Evolutionary conservation across 2,888 invertebrate genomes (phyloP).

Genomic region (Tridacna gigas): DNA sequence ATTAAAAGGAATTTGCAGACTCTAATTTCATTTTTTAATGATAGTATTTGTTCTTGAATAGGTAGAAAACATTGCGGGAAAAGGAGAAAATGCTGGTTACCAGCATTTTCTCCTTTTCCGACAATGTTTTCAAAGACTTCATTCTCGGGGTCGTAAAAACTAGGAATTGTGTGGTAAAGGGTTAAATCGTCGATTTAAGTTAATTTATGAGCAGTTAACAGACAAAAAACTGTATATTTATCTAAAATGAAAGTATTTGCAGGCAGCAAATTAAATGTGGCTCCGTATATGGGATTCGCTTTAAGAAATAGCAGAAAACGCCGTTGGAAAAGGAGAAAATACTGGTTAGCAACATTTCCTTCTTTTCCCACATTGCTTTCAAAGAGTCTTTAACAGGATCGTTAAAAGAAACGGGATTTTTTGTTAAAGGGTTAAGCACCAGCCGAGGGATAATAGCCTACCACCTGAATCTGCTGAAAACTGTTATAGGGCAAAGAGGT

Average conservation of each 20-base stretch:
- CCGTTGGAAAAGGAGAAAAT: no score
- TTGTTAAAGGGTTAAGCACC: no score
- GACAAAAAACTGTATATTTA: background rate
- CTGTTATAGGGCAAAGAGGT: no score
- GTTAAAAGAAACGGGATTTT: no score
- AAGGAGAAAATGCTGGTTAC: conserved; percentile 1
- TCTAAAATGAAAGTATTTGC: background rate
- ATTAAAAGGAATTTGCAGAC: background rate
- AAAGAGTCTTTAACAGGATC: no score
- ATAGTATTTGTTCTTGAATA: background rate
- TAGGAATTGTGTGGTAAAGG: background rate
- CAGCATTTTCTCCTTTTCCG: background rate
- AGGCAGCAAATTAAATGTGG: background rate
- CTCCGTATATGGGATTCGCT: background rate
- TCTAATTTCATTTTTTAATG: background rate
- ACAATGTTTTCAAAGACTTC: background rate
- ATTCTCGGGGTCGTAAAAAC: background rate
- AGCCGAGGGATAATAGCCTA: no score
- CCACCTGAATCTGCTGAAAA: no score
- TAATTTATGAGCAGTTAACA: no score
- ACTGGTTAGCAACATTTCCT: no score
- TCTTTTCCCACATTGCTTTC: no score
- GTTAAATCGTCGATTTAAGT: no score
- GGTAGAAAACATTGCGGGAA: background rate
- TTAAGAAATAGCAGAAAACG: no score